Percentiles rank a stretch among this genome's conserved stretches.
These are phyloP conservation scores for Lepetodrilus schrolli DNA, from an alignment of 2,888 invertebrate species.

Conservation along the genomic window DNA sequence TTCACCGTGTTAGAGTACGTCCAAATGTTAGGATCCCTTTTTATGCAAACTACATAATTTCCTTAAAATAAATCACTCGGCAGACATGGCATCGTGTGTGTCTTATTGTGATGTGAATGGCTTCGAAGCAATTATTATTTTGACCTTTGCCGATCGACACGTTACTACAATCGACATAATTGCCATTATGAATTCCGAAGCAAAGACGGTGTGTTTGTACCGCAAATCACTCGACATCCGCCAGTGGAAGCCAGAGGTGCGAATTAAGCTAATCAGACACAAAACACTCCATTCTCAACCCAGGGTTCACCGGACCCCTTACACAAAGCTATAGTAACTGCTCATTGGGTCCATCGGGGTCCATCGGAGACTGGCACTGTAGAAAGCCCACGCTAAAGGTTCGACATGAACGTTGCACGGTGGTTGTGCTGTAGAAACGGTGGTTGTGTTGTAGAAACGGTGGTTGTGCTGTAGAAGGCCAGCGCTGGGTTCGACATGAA, in stretches of 20 bases:
- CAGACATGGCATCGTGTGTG: constrained; percentile 8
- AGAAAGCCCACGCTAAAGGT: too few relatives aligned
- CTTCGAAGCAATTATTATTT: constrained; percentile 25
- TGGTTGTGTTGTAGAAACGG: too few relatives aligned
- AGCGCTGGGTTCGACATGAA: too few relatives aligned
- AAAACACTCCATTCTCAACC: not conserved
- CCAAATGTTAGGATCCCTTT: not conserved
- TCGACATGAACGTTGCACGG: too few relatives aligned
- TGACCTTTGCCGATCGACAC: not conserved
- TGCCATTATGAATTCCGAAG: constrained; percentile 22
- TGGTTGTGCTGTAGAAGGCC: too few relatives aligned
- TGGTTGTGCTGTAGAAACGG: too few relatives aligned
- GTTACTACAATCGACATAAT: constrained; percentile 9
- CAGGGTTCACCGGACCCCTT: too few relatives aligned
- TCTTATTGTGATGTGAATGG: constrained; percentile 21
- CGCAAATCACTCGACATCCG: constrained; percentile 9
- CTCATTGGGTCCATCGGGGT: too few relatives aligned
- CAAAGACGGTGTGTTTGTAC: constrained; percentile 4
- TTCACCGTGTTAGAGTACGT: not conserved
- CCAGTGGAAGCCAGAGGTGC: not conserved
- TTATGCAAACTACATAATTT: constrained; percentile 8
- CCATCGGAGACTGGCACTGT: too few relatives aligned
- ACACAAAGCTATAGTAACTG: too few relatives aligned
- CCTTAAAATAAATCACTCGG: not conserved
- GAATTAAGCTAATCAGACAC: constrained; percentile 11